Conservation (phyloP, 2,888 invertebrate genomes). For the Leptopterna dolabrata region DNA sequence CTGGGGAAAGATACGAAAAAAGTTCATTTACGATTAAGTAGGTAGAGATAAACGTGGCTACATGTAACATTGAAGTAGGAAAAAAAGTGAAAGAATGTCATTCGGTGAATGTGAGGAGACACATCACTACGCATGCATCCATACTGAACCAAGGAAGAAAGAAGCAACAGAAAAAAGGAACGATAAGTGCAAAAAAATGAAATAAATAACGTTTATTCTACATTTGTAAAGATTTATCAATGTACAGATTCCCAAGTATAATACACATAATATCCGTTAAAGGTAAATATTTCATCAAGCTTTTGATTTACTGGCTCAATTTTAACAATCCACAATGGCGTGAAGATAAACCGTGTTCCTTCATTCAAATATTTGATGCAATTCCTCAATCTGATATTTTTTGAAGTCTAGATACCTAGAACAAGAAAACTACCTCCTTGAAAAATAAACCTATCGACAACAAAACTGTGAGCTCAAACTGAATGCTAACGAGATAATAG, state of each 20-base stretch:
- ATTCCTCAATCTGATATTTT: not conserved
- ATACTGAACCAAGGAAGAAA: not conserved
- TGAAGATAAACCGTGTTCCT: not conserved
- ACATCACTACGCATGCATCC: not conserved
- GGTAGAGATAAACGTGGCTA: not conserved
- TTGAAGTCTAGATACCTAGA: too few relatives aligned
- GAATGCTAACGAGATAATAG: too few relatives aligned
- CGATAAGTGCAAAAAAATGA: not conserved
- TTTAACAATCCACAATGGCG: not conserved
- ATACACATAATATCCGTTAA: not conserved
- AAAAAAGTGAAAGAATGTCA: not conserved
- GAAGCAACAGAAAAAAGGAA: not conserved
- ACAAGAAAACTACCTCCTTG: too few relatives aligned
- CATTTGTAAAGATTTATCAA: not conserved
- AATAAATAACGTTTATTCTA: conserved; percentile 17
- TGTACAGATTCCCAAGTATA: not conserved
- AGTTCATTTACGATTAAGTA: not conserved
- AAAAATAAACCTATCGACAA: too few relatives aligned
- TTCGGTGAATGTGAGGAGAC: not conserved
- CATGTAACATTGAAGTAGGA: not conserved
- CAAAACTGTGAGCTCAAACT: too few relatives aligned
- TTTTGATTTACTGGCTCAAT: not conserved
- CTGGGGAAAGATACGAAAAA: not conserved
- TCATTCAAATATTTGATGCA: not conserved
- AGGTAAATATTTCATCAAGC: not conserved